Percentiles rank a stretch among this genome's conserved stretches.
These are phyloP conservation scores for Onychomys arenicola DNA, from an alignment of 2,797 vertebrate genomes.

Conservation along the genomic window DNA sequence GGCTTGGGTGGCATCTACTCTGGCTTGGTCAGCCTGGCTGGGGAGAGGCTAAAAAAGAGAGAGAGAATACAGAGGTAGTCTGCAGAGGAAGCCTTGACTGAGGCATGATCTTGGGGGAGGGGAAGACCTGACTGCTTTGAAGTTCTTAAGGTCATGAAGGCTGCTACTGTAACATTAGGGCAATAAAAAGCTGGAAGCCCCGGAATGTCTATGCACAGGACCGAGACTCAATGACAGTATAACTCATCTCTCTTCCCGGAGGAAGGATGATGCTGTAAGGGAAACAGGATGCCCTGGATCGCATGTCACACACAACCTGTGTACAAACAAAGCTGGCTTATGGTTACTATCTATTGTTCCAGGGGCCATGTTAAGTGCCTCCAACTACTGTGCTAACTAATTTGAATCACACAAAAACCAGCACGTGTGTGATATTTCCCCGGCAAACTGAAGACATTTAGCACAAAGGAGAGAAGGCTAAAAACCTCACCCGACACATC, in stretches of 20 bases:
- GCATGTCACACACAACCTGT: neutral
- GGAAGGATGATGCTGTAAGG: neutral
- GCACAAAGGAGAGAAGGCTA: neutral
- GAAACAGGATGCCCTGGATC: neutral
- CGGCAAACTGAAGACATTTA: constrained; percentile 47
- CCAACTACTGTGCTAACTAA: neutral
- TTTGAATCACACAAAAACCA: constrained; percentile 19
- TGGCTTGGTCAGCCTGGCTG: neutral
- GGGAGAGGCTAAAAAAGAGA: neutral
- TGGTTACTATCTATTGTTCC: neutral
- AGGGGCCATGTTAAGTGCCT: neutral
- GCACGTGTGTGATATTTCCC: neutral
- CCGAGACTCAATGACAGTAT: neutral
- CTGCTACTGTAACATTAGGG: neutral
- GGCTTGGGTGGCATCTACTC: neutral
- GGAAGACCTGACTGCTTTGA: neutral
- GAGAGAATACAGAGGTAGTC: neutral
- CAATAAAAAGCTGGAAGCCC: neutral
- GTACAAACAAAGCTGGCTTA: neutral
- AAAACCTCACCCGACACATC: neutral
- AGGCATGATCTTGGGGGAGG: neutral
- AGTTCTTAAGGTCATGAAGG: neutral
- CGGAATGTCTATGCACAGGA: neutral
- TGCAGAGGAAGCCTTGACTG: neutral
- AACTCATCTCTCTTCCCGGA: neutral